phyloP scores from a whole-genome alignment of 2,797 vertebrate species.

The Tragopan temminckii region DNA sequence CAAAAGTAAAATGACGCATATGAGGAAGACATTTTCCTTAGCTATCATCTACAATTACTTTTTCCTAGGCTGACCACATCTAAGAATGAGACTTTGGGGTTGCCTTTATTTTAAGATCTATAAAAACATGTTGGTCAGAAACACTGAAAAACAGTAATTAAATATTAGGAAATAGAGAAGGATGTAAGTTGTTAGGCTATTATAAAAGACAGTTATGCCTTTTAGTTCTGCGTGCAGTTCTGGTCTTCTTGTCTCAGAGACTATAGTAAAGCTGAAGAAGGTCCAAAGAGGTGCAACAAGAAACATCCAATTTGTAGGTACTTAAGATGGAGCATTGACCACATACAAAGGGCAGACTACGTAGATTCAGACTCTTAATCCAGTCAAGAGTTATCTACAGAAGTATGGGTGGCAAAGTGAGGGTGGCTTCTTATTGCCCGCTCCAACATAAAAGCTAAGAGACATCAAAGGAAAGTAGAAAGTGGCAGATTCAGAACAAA shows the following conservation, averaged over 20 bases:
- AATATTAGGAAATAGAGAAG: not conserved
- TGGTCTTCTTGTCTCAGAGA: not conserved
- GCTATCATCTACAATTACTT: not conserved
- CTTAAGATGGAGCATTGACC: not conserved
- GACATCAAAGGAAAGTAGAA: not conserved
- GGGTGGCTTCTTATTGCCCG: not conserved
- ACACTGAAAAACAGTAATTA: not conserved
- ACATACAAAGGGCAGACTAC: not conserved
- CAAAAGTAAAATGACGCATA: not conserved
- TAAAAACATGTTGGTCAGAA: not conserved
- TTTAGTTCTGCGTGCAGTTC: not conserved
- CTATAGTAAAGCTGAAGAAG: not conserved
- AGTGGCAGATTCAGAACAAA: not conserved
- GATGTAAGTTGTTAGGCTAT: not conserved
- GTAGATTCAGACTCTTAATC: not conserved
- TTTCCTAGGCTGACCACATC: not conserved
- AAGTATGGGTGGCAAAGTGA: not conserved
- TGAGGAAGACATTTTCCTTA: not conserved
- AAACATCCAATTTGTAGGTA: not conserved
- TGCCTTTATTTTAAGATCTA: not conserved
- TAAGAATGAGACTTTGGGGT: not conserved
- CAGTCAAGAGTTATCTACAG: not conserved
- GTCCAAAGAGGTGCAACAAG: not conserved
- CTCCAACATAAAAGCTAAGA: not conserved
- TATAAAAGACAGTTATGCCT: not conserved